Base-by-base conservation (phyloP, 2,888 invertebrate genomes). In the Uropetala carovei region DNA sequence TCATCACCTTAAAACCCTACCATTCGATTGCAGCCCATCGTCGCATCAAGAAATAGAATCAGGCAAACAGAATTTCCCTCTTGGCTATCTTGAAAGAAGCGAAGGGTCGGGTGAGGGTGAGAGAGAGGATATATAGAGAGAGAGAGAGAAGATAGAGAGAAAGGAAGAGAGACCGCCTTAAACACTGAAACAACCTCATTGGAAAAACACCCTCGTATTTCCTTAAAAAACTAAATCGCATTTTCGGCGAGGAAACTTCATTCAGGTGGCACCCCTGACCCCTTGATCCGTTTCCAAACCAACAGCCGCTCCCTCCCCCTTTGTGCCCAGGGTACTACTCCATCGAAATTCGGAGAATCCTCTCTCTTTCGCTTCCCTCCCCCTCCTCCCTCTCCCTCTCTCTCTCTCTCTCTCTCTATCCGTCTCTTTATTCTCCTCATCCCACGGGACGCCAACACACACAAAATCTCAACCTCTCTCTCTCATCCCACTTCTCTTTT, bases 161-260 rank as follows among this genome's bases (percentile, higher is more conserved):
- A 5, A 43, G 43, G 43, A 75, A 27, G 8, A 75, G 27, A 27
- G 75, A 75, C 27, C 75, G 22, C 75, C 27, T 75, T 75, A 75
- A 75, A 75, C 75, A 27, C 75, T 27, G 27, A 75, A 22, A 75
- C 22, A 22, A n/a, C 27, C 27, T 75, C 75, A 27, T 75, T 75
- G 75, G 75, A 14, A 27, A 75, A 75, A 75, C 75, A 75, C 27
- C 27, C 75, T 18, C 75, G 75, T 75, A 75, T 75, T 75, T 75
- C 75, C 27, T 75, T 75, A 75, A 75, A n/a, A 43, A 43, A 43
- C 43, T 43, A 43, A 43, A 75, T 75, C 75, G 27, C 75, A 75
- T 75, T 75, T 75, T 13, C 22, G 75, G 75, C 27, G 22, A 27
- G 27, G 75, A 75, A 75, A 75, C 75, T 75, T 75, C 75, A 75